Base-by-base conservation (phyloP, 2,888 invertebrate genomes). In the Osedax frankpressi region DNA sequence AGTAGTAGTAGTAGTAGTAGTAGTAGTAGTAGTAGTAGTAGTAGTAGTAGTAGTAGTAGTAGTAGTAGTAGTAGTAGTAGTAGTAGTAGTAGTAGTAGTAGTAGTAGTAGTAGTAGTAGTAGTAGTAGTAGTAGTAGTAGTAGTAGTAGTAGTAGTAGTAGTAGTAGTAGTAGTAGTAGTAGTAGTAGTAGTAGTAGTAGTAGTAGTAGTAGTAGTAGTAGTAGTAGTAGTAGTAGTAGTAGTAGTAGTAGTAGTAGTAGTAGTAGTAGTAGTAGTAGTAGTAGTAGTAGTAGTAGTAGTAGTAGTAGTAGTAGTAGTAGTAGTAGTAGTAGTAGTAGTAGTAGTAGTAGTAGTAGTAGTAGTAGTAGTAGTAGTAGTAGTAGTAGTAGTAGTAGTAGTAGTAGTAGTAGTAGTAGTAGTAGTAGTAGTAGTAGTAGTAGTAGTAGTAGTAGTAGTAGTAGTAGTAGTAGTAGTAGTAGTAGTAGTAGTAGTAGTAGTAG, bases 371-470 rank as follows among this genome's bases (percentile, higher is more conserved):
- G 68, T 25, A 68, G 68, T 68, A 68, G 68, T 68, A 68, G 68
- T 68, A 68, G 68, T 68, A 68, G 68, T 68, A 68, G 68, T 68
- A 68, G 68, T 68, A 68, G 6, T 68, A 68, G 68, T 68, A 68
- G 68, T 68, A 68, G 68, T 68, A 68, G 68, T 68, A 68, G 68
- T 68, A 68, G 68, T 68, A 68, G 68, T 68, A 68, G 68, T 68
- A 68, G 68, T 68, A 68, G 68, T 68, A 68, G 68, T 68, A 68
- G 2, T 68, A 68, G 68, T 68, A 68, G 68, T 68, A 1, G 68
- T 68, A 68, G 68, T 68, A 1, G 68, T 68, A 68, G 68, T 68
- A 68, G 0, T 68, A 68, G 68, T 68, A 67, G 68, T 67, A 67
- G 68, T 67, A 67, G 26, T 67, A 26, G 24, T 25, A 62, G 62